phyloP scores from a whole-genome alignment of 2,797 vertebrate genomes.

The Macrochelys suwanniensis region DNA sequence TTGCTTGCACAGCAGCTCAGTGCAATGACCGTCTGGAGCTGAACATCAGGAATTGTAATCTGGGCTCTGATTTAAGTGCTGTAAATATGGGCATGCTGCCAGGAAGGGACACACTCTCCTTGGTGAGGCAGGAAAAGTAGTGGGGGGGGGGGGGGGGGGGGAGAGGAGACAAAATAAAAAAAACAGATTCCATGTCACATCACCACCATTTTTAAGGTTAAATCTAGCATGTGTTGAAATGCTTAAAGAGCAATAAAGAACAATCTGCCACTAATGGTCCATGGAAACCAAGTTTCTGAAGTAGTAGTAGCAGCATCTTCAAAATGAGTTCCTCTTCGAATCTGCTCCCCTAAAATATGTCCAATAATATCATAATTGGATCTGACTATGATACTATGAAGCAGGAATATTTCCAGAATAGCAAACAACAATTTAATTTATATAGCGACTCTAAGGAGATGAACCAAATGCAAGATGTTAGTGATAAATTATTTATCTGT shows the following conservation, averaged over 20 bases:
- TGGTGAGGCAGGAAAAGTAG: neutral
- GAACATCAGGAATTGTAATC: constrained; percentile 1
- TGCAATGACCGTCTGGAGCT: neutral
- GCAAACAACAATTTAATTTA: neutral
- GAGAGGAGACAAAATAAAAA: neutral
- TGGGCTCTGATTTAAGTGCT: neutral
- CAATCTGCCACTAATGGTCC: constrained; percentile 36
- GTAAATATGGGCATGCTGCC: neutral
- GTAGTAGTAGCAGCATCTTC: neutral
- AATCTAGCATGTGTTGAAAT: neutral
- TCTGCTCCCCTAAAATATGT: neutral
- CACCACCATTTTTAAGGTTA: constrained; percentile 30
- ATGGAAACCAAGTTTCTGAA: neutral
- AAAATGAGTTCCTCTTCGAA: constrained; percentile 16
- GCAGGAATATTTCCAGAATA: constrained; percentile 9
- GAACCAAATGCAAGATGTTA: neutral
- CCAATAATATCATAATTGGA: neutral
- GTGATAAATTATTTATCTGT: neutral
- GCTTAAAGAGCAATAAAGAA: constrained; percentile 1
- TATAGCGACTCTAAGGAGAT: neutral
- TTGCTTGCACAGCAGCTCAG: neutral
- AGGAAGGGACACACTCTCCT: neutral
- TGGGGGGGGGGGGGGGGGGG: rapidly evolving
- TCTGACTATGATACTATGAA: neutral
- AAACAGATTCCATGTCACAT: neutral